Evolutionary conservation across 2,797 vertebrate genomes (phyloP).

Genomic region (Pagetopsis macropterus): DNA sequence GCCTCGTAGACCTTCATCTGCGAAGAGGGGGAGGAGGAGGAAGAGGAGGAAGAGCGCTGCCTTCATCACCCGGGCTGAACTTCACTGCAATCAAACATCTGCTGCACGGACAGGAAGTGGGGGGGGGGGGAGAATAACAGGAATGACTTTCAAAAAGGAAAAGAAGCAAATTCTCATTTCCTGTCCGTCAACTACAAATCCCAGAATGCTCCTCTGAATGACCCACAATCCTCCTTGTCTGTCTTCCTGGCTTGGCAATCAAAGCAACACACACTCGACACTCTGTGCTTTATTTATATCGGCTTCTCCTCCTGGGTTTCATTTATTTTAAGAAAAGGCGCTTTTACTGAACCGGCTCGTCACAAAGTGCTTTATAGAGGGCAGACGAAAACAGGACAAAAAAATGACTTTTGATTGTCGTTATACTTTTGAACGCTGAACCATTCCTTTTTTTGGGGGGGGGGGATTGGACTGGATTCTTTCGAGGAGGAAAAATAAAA

Average conservation of each 20-base stretch:
- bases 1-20: constrained; percentile 83
- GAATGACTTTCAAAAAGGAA: constrained; percentile 15
- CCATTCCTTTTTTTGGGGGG: background rate
- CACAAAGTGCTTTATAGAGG: constrained; percentile 78
- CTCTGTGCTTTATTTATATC: constrained; percentile 20
- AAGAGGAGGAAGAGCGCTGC: constrained; percentile 43
- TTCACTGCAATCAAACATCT: constrained; percentile 59
- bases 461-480: constrained; percentile 22
- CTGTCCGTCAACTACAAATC: constrained; percentile 69
- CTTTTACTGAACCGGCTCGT: constrained; percentile 66
- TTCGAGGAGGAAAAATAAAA: constrained; percentile 7
- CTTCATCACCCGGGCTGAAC: constrained; percentile 51
- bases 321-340: constrained; percentile 35
- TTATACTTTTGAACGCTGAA: constrained; percentile 31
- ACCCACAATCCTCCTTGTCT: constrained; percentile 61
- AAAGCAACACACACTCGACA: constrained; percentile 46
- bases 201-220: constrained; percentile 80
- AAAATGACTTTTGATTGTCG: constrained; percentile 23
- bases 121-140: background rate
- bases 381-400: constrained; percentile 10
- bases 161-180: constrained; percentile 41
- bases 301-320: constrained; percentile 42
- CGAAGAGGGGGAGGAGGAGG: constrained; percentile 44
- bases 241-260: constrained; percentile 72
- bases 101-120: constrained; percentile 43